Percentiles rank a stretch among this genome's conserved stretches.
Conservation (phyloP, 2,888 invertebrate species). For the Pegoplata infirma region DNA sequence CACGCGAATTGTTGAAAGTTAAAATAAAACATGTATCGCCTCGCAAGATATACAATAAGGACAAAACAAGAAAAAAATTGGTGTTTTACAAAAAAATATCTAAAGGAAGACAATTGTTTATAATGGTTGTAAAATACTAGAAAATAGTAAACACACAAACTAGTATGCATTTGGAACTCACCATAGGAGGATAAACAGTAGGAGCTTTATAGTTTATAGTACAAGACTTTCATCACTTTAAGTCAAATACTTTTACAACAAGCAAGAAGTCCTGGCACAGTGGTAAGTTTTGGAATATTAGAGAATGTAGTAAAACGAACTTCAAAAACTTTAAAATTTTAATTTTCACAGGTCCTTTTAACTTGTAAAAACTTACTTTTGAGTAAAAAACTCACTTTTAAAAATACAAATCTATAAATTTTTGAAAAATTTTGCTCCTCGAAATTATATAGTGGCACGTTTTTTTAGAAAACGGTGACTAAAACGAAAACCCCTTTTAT, state of each 20-base stretch:
- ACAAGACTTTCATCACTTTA: constrained; percentile 59
- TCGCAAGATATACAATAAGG: constrained; percentile 51
- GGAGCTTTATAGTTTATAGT: constrained; percentile 54
- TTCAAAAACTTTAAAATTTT: too few relatives aligned
- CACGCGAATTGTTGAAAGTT: constrained; percentile 74
- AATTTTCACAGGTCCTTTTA: too few relatives aligned
- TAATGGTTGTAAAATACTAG: constrained; percentile 57
- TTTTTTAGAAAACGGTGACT: too few relatives aligned
- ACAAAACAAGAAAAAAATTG: constrained; percentile 64
- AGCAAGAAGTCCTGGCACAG: constrained; percentile 6
- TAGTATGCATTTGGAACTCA: background rate
- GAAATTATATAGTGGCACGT: too few relatives aligned
- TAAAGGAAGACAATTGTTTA: constrained; percentile 58
- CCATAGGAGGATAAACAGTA: constrained; percentile 31
- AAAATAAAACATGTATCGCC: constrained; percentile 52
- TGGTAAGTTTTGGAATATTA: background rate
- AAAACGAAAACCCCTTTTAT: too few relatives aligned
- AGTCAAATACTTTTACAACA: constrained; percentile 31
- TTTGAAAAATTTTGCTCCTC: too few relatives aligned
- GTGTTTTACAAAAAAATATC: constrained; percentile 39
- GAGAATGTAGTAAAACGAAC: too few relatives aligned
- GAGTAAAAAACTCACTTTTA: too few relatives aligned
- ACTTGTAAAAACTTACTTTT: too few relatives aligned
- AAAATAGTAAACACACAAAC: constrained; percentile 10
- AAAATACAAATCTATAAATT: too few relatives aligned